A percentile compares a stretch with the other conserved stretches of the same genome.
phyloP scores from a whole-genome alignment of 92 coral and sea anemone genomes.

The Heliopora coerulea region DNA sequence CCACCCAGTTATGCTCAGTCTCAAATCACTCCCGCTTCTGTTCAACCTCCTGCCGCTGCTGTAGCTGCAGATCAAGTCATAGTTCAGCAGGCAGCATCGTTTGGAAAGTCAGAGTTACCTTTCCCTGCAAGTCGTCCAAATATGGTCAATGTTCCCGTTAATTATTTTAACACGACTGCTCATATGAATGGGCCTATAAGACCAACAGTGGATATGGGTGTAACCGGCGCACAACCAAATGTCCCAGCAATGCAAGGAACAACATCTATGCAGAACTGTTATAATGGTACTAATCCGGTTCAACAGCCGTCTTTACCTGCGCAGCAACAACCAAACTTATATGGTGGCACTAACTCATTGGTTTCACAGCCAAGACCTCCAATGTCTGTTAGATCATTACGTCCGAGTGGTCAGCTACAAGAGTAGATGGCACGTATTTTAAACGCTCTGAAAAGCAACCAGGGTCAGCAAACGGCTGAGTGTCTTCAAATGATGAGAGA shows the following conservation, averaged over 20 bases:
- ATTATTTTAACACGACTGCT: constrained; percentile 10
- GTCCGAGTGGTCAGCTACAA: constrained; percentile 25
- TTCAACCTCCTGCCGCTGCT: constrained; percentile 87
- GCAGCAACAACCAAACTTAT: constrained; percentile 37
- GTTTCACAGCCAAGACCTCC: constrained; percentile 19
- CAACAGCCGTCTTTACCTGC: constrained; percentile 23
- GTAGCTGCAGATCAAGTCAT: constrained; percentile 92
- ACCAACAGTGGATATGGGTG: too few relatives aligned
- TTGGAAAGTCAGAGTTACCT: constrained; percentile 54
- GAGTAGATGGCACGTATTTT: constrained; percentile 33
- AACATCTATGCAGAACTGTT: constrained; percentile 3
- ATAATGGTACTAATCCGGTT: constrained; percentile 28
- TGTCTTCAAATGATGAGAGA: constrained; percentile 80
- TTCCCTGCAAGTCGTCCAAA: constrained; percentile 37
- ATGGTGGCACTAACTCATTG: too few relatives aligned
- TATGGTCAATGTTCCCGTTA: constrained; percentile 7
- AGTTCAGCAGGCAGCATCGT: constrained; percentile 75
- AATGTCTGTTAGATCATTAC: constrained; percentile 20
- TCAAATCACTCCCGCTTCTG: constrained; percentile 78
- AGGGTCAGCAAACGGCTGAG: constrained; percentile 80
- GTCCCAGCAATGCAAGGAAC: constrained; percentile 30
- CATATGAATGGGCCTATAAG: constrained; percentile 4
- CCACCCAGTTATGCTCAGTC: constrained; percentile 67
- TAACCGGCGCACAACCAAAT: constrained; percentile 53
- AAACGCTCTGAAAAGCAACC: constrained; percentile 30